phyloP scores from a whole-genome alignment of 2,888 invertebrate species.

The Pristionchus japonicus region DNA sequence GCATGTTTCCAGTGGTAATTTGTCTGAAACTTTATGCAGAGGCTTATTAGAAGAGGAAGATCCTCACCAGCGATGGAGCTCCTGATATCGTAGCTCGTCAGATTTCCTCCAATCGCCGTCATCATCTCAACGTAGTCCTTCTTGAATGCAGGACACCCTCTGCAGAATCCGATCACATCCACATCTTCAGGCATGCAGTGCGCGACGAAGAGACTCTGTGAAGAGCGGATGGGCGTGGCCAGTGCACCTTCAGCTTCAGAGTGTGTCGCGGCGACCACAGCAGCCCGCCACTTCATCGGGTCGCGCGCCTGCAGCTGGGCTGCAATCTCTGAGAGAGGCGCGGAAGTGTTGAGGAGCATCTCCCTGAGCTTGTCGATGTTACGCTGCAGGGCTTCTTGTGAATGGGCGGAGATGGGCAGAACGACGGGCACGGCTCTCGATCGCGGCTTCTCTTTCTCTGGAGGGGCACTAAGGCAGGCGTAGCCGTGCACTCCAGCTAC shows the following conservation, averaged over 20 bases:
- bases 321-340: slow-evolving; percentile 54
- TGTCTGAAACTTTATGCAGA: no score
- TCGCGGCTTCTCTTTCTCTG: neutral
- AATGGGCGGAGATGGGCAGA: slow-evolving; percentile 56
- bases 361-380: slow-evolving; percentile 44
- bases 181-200: neutral
- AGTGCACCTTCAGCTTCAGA: slow-evolving; percentile 48
- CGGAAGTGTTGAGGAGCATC: slow-evolving; percentile 51
- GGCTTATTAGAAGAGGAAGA: no score
- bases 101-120: slow-evolving; percentile 10
- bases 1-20: no score
- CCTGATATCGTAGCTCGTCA: slow-evolving; percentile 4
- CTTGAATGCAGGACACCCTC: slow-evolving; percentile 51
- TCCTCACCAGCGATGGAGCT: slow-evolving; percentile 2
- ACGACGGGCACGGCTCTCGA: slow-evolving; percentile 41
- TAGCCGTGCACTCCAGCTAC: slow-evolving; percentile 59
- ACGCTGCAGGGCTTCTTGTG: slow-evolving; percentile 51
- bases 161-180: slow-evolving; percentile 48
- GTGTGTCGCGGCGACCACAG: slow-evolving; percentile 52
- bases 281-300: slow-evolving; percentile 53
- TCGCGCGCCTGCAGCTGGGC: slow-evolving; percentile 54
- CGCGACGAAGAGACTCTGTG: neutral
- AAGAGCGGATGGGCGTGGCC: slow-evolving; percentile 7
- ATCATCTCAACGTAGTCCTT: slow-evolving; percentile 46
- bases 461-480: slow-evolving; percentile 45